Conservation (phyloP, 2,797 vertebrate species). For the Anolis apletophallus region DNA sequence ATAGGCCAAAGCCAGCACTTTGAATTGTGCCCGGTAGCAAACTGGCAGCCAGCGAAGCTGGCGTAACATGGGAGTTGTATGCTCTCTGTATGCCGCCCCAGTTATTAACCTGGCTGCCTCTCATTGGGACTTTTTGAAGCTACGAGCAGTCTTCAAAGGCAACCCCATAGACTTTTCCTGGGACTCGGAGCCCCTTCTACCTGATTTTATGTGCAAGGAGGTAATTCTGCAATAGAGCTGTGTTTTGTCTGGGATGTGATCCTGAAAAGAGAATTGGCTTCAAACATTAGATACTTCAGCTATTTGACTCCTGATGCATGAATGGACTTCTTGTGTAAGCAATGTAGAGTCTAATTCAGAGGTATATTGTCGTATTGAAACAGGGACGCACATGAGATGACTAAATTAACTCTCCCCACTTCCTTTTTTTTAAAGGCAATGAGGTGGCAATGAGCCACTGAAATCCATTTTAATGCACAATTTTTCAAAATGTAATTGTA, state of each 20-base stretch:
- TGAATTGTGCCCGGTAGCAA: no score
- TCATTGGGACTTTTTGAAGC: no score
- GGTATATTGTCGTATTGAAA: not conserved
- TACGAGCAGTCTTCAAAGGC: no score
- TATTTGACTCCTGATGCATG: not conserved
- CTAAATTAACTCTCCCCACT: no score
- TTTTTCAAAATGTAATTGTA: no score
- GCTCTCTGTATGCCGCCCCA: no score
- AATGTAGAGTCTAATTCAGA: not conserved
- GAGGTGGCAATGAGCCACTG: not conserved
- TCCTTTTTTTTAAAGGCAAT: not conserved
- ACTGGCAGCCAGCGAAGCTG: no score
- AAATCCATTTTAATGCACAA: not conserved
- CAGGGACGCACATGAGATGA: not conserved
- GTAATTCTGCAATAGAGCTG: not conserved
- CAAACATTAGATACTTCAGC: constrained; percentile 1
- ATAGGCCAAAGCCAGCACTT: no score
- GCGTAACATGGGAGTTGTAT: no score
- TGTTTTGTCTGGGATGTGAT: no score
- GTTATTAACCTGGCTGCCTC: no score
- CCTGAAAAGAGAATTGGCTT: constrained; percentile 24
- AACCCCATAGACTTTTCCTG: no score
- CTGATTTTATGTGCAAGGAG: not conserved
- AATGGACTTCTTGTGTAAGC: not conserved
- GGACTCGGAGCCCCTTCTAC: not conserved